phyloP scores from a whole-genome alignment of 2,797 vertebrate genomes.

The Muraenolepis orangiensis region DNA sequence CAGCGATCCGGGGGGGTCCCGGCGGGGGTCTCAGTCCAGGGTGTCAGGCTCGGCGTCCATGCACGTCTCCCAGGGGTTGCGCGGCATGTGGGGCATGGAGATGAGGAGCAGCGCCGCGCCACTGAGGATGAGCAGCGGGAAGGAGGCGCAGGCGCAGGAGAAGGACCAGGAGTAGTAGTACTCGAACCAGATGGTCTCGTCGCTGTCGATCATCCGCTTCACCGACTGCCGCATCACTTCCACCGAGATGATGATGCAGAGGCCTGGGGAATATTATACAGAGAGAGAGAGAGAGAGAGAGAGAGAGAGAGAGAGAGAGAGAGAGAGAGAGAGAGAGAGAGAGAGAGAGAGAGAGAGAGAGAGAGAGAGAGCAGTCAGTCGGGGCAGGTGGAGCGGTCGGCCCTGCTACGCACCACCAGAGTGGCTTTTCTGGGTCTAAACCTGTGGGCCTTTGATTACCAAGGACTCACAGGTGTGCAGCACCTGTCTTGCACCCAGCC shows the following conservation, averaged over 20 bases:
- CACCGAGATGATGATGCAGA: conserved; percentile 92
- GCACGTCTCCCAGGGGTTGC: conserved; percentile 96
- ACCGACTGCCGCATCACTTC: conserved; percentile 96
- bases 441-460: too few species aligned
- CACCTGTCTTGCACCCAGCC: too few species aligned
- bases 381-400: too few species aligned
- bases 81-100: conserved; percentile 94
- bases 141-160: conserved; percentile 87
- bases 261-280: conserved; percentile 71
- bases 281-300: neutral
- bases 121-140: conserved; percentile 87
- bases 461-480: too few species aligned
- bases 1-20: too few species aligned
- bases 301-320: too few species aligned
- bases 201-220: conserved; percentile 91
- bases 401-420: too few species aligned
- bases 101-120: conserved; percentile 86
- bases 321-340: too few species aligned
- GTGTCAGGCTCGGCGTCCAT: conserved; percentile 92
- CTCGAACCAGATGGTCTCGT: conserved; percentile 90
- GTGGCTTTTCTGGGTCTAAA: too few species aligned
- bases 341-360: too few species aligned
- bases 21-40: conserved; percentile 58
- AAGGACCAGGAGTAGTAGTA: conserved; percentile 97
- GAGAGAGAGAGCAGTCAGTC: too few species aligned